Percentiles rank a stretch among this genome's conserved stretches.
Evolutionary conservation across 2,888 invertebrate genomes (phyloP).

Genomic region (Campaea margaritaria): DNA sequence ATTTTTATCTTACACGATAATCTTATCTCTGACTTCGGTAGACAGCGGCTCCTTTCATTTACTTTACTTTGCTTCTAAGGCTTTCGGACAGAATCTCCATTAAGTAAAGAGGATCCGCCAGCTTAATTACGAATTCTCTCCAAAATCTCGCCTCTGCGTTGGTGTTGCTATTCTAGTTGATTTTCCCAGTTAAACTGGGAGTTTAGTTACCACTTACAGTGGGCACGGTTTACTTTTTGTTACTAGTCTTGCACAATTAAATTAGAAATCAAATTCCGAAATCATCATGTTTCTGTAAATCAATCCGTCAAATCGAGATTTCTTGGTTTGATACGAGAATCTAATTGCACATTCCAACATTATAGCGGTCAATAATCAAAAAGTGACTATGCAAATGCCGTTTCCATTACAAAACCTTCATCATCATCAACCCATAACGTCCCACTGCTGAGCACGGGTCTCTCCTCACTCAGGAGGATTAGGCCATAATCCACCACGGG

Average conservation of each 20-base stretch:
- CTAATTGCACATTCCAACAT: neutral
- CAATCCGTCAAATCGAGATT: conserved; percentile 1
- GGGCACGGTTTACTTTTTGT: conserved; percentile 19
- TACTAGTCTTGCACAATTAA: neutral
- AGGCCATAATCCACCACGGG: too few relatives aligned
- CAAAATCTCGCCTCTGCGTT: conserved; percentile 70
- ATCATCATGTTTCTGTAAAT: neutral
- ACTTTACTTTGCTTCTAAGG: conserved; percentile 63
- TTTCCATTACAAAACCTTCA: neutral
- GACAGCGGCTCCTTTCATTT: conserved; percentile 62
- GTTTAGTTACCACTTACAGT: conserved; percentile 30
- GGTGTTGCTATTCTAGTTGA: conserved; percentile 21
- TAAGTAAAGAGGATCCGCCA: conserved; percentile 78
- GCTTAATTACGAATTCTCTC: conserved; percentile 84
- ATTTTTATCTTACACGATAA: conserved; percentile 62
- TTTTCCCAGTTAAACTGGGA: conserved; percentile 10
- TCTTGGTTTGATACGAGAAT: neutral
- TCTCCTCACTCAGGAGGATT: too few relatives aligned
- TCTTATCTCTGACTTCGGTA: conserved; percentile 64
- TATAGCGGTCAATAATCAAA: neutral
- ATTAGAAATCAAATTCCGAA: neutral
- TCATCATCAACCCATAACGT: too few relatives aligned
- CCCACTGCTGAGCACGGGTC: too few relatives aligned
- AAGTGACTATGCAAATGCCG: neutral
- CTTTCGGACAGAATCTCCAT: conserved; percentile 73